These are phyloP conservation scores for Ctenoplectra terminalis DNA, from an alignment of 1,140 invertebrate genomes.

Conservation along the genomic window DNA sequence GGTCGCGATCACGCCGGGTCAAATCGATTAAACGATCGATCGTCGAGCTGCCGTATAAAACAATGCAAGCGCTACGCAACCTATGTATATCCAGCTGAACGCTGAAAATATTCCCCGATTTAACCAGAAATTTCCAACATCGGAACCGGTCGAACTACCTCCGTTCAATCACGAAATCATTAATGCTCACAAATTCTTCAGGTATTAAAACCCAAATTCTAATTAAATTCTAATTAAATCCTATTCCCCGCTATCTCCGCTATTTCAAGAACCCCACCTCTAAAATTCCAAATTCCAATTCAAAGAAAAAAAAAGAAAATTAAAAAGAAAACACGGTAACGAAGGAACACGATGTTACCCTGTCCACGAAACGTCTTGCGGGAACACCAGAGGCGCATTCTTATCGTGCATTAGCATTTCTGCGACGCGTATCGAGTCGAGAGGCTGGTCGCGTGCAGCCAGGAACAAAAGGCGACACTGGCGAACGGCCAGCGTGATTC, in stretches of 20 bases:
- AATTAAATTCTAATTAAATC: no score
- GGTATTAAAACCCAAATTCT: no score
- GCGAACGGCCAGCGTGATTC: slow-evolving; percentile 28
- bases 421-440: slow-evolving; percentile 38
- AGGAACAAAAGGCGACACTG: slow-evolving; percentile 45
- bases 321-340: neutral
- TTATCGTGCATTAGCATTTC: slow-evolving; percentile 41
- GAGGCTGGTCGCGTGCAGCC: slow-evolving; percentile 44
- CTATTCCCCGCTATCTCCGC: no score
- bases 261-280: no score
- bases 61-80: neutral
- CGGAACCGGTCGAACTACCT: no score
- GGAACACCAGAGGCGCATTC: slow-evolving; percentile 28
- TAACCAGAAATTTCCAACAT: neutral
- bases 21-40: slow-evolving; percentile 65
- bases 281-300: no score
- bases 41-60: slow-evolving; percentile 2
- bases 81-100: neutral
- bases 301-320: no score
- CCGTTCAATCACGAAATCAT: no score
- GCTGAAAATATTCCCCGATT: neutral
- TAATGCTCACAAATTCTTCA: no score
- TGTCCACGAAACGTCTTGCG: slow-evolving; percentile 41
- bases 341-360: neutral
- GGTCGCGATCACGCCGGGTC: slow-evolving; percentile 31